Conservation (phyloP, 2,888 invertebrate genomes). For the Macrosoma leucophasiata region DNA sequence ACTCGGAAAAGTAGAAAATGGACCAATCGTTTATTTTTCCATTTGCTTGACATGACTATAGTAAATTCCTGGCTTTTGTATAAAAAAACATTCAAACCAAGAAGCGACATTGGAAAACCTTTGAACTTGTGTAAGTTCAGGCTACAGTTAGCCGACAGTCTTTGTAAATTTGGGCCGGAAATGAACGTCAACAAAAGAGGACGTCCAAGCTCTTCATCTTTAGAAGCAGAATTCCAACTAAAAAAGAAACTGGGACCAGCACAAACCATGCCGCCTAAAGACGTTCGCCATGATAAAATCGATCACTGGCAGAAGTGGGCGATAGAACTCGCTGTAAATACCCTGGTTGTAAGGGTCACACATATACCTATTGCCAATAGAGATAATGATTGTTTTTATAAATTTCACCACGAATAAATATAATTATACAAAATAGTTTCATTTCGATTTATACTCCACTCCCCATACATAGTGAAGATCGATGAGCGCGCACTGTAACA, state of each 20-base stretch:
- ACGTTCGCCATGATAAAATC: too few relatives aligned
- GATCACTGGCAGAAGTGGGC: too few relatives aligned
- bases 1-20: slow-evolving; percentile 9
- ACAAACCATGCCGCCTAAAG: too few relatives aligned
- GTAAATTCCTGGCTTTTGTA: slow-evolving; percentile 10
- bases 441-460: too few relatives aligned
- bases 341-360: too few relatives aligned
- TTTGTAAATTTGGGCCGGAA: slow-evolving; percentile 9
- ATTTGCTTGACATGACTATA: slow-evolving; percentile 8
- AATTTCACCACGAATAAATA: too few relatives aligned
- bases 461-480: too few relatives aligned
- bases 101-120: neutral
- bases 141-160: slow-evolving; percentile 10
- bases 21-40: slow-evolving; percentile 8
- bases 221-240: slow-evolving; percentile 25
- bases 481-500: too few relatives aligned
- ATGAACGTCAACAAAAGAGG: slow-evolving; percentile 19
- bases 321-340: too few relatives aligned
- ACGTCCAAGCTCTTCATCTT: slow-evolving; percentile 22
- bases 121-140: slow-evolving; percentile 7
- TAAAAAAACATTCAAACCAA: neutral
- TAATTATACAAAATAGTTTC: too few relatives aligned
- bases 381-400: too few relatives aligned
- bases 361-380: too few relatives aligned
- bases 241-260: slow-evolving; percentile 27